Evolutionary conservation across 2,888 invertebrate genomes (phyloP).

Genomic region (Chymomyza caudatula): DNA sequence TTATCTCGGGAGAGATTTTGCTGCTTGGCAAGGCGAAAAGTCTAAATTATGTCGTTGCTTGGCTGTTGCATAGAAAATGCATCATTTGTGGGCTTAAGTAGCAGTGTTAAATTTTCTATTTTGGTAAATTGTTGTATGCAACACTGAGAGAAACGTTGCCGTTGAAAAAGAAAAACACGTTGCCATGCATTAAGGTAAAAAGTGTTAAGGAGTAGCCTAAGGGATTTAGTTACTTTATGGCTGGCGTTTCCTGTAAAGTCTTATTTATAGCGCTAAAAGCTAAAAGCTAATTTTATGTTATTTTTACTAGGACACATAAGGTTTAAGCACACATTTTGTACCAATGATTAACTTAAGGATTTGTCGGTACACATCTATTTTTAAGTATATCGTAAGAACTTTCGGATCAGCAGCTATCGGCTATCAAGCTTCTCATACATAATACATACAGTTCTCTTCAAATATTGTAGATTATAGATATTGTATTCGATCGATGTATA

Average conservation of each 20-base stretch:
- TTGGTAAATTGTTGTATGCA: background rate
- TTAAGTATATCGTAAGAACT: too few species aligned
- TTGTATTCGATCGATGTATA: too few species aligned
- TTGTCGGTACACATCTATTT: too few species aligned
- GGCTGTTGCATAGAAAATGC: conserved; percentile 53
- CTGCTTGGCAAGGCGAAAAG: conserved; percentile 46
- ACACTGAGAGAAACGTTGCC: conserved; percentile 31
- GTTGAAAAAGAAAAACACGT: background rate
- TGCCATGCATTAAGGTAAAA: background rate
- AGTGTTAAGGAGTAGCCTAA: background rate
- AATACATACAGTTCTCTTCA: too few species aligned
- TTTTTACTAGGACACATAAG: too few species aligned
- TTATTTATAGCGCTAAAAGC: background rate
- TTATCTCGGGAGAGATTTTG: background rate
- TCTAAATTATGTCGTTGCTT: conserved; percentile 71
- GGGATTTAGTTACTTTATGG: background rate
- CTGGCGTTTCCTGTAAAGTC: background rate
- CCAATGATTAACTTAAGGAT: too few species aligned
- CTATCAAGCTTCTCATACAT: too few species aligned
- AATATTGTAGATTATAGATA: too few species aligned
- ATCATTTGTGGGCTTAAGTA: conserved; percentile 64
- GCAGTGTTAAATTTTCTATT: conserved; percentile 8
- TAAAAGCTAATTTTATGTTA: too few species aligned
- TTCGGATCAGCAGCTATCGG: too few species aligned
- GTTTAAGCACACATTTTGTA: too few species aligned